These are phyloP conservation scores for Eulemur albifrons DNA, from an alignment of 2,797 vertebrate genomes.

Conservation along the genomic window DNA sequence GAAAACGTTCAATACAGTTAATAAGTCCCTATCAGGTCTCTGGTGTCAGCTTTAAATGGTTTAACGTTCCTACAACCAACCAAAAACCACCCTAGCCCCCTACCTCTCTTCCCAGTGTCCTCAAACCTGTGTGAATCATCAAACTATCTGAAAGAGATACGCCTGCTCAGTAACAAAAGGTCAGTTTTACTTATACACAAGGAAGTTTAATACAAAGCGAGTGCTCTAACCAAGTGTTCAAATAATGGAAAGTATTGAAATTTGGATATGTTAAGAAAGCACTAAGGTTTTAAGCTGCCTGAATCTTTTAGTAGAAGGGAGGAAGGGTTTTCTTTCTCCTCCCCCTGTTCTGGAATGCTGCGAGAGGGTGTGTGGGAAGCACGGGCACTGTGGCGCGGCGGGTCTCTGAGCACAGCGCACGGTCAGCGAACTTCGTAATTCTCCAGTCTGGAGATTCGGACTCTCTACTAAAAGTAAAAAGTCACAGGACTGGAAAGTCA, in stretches of 20 bases:
- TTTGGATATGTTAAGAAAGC: conserved; percentile 83
- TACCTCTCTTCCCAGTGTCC: conserved; percentile 42
- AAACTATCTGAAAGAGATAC: conserved; percentile 72
- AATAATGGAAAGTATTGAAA: conserved; percentile 78
- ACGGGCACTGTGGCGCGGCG: conserved; percentile 76
- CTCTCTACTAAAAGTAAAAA: conserved; percentile 73
- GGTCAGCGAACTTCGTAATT: conserved; percentile 76
- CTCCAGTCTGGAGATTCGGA: conserved; percentile 77
- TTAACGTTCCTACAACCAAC: conserved; percentile 65
- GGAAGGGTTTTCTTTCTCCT: conserved; percentile 58
- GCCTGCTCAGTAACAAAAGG: conserved; percentile 74
- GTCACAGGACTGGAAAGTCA: conserved; percentile 80
- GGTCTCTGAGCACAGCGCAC: conserved; percentile 78
- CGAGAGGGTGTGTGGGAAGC: conserved; percentile 64
- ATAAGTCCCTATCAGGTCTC: conserved; percentile 78
- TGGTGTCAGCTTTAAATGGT: conserved; percentile 71
- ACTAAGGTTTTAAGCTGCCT: conserved; percentile 88
- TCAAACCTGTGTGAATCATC: conserved; percentile 76
- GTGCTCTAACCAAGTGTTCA: conserved; percentile 78
- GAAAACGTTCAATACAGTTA: conserved; percentile 78
- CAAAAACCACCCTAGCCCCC: conserved; percentile 20
- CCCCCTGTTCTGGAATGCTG: conserved; percentile 81
- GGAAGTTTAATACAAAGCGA: conserved; percentile 82
- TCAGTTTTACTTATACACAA: conserved; percentile 82
- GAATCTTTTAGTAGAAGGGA: conserved; percentile 79